phyloP scores from a whole-genome alignment of 2,797 vertebrate species.

The Sebastes dallii region DNA sequence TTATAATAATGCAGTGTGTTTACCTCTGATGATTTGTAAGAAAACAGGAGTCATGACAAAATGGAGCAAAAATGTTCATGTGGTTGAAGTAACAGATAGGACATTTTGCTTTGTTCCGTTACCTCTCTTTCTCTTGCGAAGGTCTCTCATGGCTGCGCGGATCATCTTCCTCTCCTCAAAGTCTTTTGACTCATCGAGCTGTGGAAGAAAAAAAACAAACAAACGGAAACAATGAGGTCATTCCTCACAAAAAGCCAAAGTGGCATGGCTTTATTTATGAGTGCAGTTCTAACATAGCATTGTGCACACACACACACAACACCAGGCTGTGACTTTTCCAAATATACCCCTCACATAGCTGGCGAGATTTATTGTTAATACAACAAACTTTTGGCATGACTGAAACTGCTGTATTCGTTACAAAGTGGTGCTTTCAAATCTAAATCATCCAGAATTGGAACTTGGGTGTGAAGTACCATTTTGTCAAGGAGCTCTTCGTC shows the following conservation, averaged over 20 bases:
- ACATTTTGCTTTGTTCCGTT: constrained; percentile 23
- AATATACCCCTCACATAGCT: constrained; percentile 11
- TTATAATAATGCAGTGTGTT: neutral
- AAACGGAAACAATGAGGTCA: constrained; percentile 30
- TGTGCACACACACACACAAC: neutral
- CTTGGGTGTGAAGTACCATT: constrained; percentile 86
- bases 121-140: constrained; percentile 97
- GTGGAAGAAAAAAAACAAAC: constrained; percentile 32
- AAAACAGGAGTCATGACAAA: neutral
- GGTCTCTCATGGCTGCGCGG: constrained; percentile 93
- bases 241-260: constrained; percentile 19
- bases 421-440: constrained; percentile 17
- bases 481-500: constrained; percentile 94
- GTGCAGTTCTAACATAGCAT: neutral
- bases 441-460: constrained; percentile 27
- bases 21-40: neutral
- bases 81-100: neutral
- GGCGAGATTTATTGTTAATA: constrained; percentile 8
- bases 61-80: neutral
- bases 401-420: neutral
- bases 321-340: neutral
- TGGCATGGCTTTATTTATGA: constrained; percentile 3
- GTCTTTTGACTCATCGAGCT: constrained; percentile 93
- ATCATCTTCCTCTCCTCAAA: constrained; percentile 95
- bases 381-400: neutral